These are phyloP conservation scores for Aplocera efformata DNA, from an alignment of 2,888 invertebrate genomes.

Conservation along the genomic window DNA sequence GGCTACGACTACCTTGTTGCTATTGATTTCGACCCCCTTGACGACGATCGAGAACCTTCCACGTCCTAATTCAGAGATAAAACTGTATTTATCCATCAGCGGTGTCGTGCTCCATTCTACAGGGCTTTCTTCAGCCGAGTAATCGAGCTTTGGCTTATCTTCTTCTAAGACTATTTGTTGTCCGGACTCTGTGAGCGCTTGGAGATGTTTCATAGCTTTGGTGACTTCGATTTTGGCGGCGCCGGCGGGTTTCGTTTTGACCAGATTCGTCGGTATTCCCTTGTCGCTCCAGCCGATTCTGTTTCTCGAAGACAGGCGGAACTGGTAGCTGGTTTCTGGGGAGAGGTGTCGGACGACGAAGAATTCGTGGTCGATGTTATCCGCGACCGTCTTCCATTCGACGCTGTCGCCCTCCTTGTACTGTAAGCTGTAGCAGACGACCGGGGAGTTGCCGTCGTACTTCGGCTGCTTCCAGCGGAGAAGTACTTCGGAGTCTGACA, in stretches of 20 bases:
- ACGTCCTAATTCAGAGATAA: slow-evolving; percentile 91
- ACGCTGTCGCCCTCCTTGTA: slow-evolving; percentile 86
- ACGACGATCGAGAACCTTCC: slow-evolving; percentile 93
- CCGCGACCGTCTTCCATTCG: slow-evolving; percentile 92
- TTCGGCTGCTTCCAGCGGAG: slow-evolving; percentile 96
- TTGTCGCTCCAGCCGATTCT: slow-evolving; percentile 96
- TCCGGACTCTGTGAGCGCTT: slow-evolving; percentile 91
- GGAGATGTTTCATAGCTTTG: slow-evolving; percentile 90
- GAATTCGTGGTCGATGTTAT: slow-evolving; percentile 96
- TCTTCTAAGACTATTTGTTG: slow-evolving; percentile 83
- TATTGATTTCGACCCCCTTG: slow-evolving; percentile 87
- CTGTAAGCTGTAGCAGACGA: slow-evolving; percentile 94
- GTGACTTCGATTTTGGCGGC: slow-evolving; percentile 88
- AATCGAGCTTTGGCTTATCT: slow-evolving; percentile 85
- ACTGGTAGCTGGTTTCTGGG: slow-evolving; percentile 91
- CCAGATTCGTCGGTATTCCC: slow-evolving; percentile 88
- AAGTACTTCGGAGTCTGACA: slow-evolving; percentile 92
- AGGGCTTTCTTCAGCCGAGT: slow-evolving; percentile 86
- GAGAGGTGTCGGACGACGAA: slow-evolving; percentile 89
- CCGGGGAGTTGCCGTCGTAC: slow-evolving; percentile 93
- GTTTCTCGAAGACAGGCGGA: slow-evolving; percentile 93
- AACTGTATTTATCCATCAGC: slow-evolving; percentile 88
- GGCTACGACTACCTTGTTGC: slow-evolving; percentile 88
- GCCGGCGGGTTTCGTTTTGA: slow-evolving; percentile 85
- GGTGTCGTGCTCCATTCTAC: slow-evolving; percentile 85